Base-by-base conservation (phyloP, 2,888 invertebrate genomes). In the Nomada fabriciana region DNA sequence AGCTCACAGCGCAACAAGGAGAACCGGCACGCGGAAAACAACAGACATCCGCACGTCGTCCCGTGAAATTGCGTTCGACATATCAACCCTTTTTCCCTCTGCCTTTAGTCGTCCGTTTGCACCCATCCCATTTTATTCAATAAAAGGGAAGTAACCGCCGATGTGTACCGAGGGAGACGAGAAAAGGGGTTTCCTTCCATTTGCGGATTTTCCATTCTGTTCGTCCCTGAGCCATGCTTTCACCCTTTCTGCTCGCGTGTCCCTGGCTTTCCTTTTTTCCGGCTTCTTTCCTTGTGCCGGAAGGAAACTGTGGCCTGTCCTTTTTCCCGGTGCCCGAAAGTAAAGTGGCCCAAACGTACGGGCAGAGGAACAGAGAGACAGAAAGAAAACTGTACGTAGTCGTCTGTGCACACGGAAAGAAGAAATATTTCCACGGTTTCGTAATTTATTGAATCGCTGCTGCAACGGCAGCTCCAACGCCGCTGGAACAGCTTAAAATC, bases 381-480 rank as follows among this genome's bases (percentile, higher is more conserved):
- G 42, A 68, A 15, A 64, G 20, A 55, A 53, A 18, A 18, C 52
- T 18, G n/a, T 53, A 18, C 20, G 53, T 53, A 20, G 59, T 57
- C 57, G 72, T 67, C 67, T 61, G 55, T 73, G 47, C 47, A 47
- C 59, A 55, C 60, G 29, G 11, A 52, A 18, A 15, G 80, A 71
- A 86, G 88, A 89, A 90, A 89, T 89, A 90, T 88, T 89, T 87
- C 84, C 88, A 79, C 83, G 83, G 80, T 76, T 81, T 82, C 86
- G 87, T 86, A 88, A 90, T 90, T 90, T 90, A 89, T 90, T 86
- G 90, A 90, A 84, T 89, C 86, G 83, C 69, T 81, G 86, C 75
- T 82, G 88, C 82, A 73, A 83, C 80, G 77, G 70, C 82, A 76
- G 73, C 82, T 85, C 82, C 72, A 75, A 80, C 76, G 68, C 23